Evolutionary conservation across 2,888 invertebrate genomes (phyloP), one percentile per base, ranked within the genome.

Genomic region (Gibbula magus): DNA sequence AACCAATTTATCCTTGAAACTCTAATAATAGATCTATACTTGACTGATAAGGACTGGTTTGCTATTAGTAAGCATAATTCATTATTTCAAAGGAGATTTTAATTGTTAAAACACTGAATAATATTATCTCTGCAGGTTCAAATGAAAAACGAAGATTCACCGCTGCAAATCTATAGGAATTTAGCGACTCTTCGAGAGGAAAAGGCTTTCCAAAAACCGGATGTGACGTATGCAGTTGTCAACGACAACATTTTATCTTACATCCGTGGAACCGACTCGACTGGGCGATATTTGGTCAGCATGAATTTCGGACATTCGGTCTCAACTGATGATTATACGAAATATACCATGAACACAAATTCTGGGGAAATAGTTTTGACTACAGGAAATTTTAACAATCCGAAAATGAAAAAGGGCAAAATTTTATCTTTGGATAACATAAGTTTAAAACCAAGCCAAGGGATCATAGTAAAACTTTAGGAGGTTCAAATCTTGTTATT

Each of bases 211-310:
- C 79, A 82, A 25, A 82, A 83, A 22, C 80, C 83, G 5, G 66
- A 77, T n/a, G 66, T 86, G 5, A 82, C 84, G 77, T 86, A 82
- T 61, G 77, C 83, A 2, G 74, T 83, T 45, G 82, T 85, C 76
- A 84, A 84, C 29, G 81, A 85, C n/a, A 80, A 88, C 77, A 81
- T 89, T 29, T 82, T 86, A 74, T 87, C 88, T 10, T 89, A 88
- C 79, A 82, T 88, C 18, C 77, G 87, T 35, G 83, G 75, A 20
- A 66, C 73, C 22, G 75, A 35, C n/a, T 54, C 29, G 5, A 54
- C 61, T n/a, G 45, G 39, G 16, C 83, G 83, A 39, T 88, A 86
- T 75, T 81, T 88, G 13, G 82, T 88, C 10, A 77, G 77, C 7
- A 75, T 88, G 39, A 88, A 88, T 78, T 78, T 88, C 67, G 88